Conservation (phyloP, 2,888 invertebrate species). For the Acrobasis suavella region DNA sequence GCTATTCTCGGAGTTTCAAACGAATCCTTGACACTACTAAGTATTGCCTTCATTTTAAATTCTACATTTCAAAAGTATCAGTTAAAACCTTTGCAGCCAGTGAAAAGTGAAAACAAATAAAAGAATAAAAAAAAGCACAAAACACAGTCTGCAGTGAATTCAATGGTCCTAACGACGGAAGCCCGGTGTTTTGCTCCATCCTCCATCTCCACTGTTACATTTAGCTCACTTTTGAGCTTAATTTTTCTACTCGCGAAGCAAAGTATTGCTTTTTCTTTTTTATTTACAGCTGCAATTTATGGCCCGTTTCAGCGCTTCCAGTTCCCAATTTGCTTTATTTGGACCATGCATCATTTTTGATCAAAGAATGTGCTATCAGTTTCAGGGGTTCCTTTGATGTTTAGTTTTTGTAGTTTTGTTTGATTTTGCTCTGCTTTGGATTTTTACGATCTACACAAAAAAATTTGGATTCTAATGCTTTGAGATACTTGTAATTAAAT, state of each 20-base stretch:
- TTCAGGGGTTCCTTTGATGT: background rate
- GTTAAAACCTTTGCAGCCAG: conserved; percentile 25
- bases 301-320: conserved; percentile 8
- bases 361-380: conserved; percentile 7
- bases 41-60: background rate
- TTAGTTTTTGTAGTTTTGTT: background rate
- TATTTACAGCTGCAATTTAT: conserved; percentile 21
- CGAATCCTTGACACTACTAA: too few relatives aligned
- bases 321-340: conserved; percentile 5
- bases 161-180: conserved; percentile 69
- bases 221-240: conserved; percentile 47
- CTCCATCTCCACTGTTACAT: conserved; percentile 40
- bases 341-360: conserved; percentile 12
- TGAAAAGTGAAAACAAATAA: conserved; percentile 45
- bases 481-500: too few relatives aligned
- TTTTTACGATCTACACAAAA: background rate
- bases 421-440: background rate
- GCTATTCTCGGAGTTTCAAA: too few relatives aligned
- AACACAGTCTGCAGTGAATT: conserved; percentile 47
- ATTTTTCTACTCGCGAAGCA: conserved; percentile 37
- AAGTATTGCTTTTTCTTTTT: conserved; percentile 10
- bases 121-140: conserved; percentile 54
- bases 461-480: too few relatives aligned
- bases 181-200: conserved; percentile 46
- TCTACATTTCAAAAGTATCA: conserved; percentile 3